Evolutionary conservation across 2,888 invertebrate genomes (phyloP), one percentile per base, ranked within the genome.

Genomic region (Apeira syringaria): DNA sequence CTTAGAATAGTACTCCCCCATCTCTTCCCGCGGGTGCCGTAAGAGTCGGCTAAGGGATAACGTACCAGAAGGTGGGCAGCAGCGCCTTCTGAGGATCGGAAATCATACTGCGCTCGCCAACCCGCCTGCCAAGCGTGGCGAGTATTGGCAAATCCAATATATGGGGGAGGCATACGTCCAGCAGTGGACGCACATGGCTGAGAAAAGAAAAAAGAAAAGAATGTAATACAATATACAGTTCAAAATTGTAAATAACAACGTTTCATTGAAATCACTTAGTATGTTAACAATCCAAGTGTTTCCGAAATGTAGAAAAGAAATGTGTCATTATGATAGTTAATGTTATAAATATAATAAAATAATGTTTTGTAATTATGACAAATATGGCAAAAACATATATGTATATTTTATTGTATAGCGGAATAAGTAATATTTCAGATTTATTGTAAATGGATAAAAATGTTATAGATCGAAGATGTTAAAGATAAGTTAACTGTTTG

Each of bases 401-500:
- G 76, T 84, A 86, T 85, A 87, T 87, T 87, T 85, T 87, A 88
- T 86, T 87, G 84, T 85, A 86, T 81, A 88, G 84, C 80, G 79
- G 83, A 86, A 80, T 77, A 85, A 87, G 76, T 81, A 83, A 80
- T 80, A 82, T 80, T 80, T 80, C 83, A 80, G 71, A 84, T 80
- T 73, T 80, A 86, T 84, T 87, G 82, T 86, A 87, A 87, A 85
- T 82, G 77, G 68, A 82, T n/a, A n/a, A 74, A 74, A 79, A 81
- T 87, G 88, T 88, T 89, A 87, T 83, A 80, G 76, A 85, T 64
- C 74, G 79, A 86, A n/a, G 75, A 83, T 81, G 84, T 86, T 86
- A 85, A 81, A 71, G 77, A 74, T 88, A 88, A 86, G 88, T 86
- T 86, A 86, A 87, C 78, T 88, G 88, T 89, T 89, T 88, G 88